These are phyloP conservation scores for Aricia artaxerxes DNA, from an alignment of 2,888 invertebrate genomes.

Conservation along the genomic window DNA sequence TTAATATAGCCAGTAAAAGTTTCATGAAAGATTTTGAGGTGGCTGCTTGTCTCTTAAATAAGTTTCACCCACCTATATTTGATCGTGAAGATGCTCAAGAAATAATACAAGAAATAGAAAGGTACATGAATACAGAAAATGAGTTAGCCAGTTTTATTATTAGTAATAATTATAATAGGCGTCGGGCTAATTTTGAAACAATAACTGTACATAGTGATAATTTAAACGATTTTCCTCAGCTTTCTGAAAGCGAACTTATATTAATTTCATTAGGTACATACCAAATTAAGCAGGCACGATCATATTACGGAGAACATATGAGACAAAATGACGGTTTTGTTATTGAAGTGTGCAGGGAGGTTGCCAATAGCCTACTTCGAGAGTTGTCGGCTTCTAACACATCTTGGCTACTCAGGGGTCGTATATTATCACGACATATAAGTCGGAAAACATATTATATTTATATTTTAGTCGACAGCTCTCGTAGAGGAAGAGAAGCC, in stretches of 20 bases:
- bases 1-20: conserved; percentile 9
- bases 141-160: conserved; percentile 1
- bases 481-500: too few relatives aligned
- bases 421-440: conserved; percentile 7
- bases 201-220: too few relatives aligned
- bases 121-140: conserved; percentile 34
- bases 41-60: conserved; percentile 35
- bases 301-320: not conserved
- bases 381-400: conserved; percentile 27
- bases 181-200: too few relatives aligned
- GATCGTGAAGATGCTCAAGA: conserved; percentile 32
- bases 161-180: too few relatives aligned
- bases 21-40: conserved; percentile 29
- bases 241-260: not conserved
- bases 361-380: too few relatives aligned
- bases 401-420: not conserved
- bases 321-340: not conserved
- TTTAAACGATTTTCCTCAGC: too few relatives aligned
- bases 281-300: conserved; percentile 33
- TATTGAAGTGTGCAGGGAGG: too few relatives aligned
- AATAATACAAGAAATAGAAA: conserved; percentile 33
- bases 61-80: conserved; percentile 35
- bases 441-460: conserved; percentile 13
- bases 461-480: too few relatives aligned
- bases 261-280: conserved; percentile 35